Conservation (phyloP, 2,888 invertebrate species). For the Cyaniris semiargus region DNA sequence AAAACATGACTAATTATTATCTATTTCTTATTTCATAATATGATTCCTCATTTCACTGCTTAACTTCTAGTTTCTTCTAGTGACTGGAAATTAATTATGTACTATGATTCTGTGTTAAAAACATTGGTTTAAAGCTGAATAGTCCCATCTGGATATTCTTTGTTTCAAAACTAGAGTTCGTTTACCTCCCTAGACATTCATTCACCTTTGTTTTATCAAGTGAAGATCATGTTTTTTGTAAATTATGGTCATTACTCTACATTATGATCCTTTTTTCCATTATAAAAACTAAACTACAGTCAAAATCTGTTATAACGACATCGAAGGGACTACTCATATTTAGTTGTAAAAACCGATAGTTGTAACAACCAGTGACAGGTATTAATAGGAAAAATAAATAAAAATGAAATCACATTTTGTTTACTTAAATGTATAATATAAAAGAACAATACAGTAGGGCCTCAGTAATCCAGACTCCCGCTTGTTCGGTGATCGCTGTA, state of each 20-base stretch:
- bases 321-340: no score
- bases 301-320: no score
- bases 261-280: background rate
- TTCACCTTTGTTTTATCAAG: conserved; percentile 11
- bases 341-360: no score
- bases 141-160: background rate
- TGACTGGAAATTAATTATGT: background rate
- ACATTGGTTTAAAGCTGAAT: background rate
- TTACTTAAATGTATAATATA: no score
- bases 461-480: no score
- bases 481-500: no score
- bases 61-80: background rate
- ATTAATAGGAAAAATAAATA: no score
- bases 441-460: no score
- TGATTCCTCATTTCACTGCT: background rate
- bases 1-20: background rate
- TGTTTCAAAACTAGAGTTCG: conserved; percentile 7
- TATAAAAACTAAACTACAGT: no score
- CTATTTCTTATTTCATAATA: background rate
- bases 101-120: background rate
- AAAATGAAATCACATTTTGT: no score
- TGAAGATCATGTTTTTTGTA: background rate
- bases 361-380: no score
- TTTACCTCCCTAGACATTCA: background rate
- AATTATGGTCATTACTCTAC: background rate